Conservation (phyloP, 2,888 invertebrate species). For the Branchellion lobata region DNA sequence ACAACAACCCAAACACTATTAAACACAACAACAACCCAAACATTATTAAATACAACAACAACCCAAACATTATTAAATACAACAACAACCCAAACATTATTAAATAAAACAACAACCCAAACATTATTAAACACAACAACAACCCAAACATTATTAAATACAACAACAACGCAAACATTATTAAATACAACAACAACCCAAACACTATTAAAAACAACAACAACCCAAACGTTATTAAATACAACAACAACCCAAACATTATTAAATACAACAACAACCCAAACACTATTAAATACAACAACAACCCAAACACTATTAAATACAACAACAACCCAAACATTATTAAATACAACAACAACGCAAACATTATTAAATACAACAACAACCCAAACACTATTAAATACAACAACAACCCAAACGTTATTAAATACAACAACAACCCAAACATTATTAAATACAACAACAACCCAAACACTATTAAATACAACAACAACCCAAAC, state of each 20-base stretch:
- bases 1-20: neutral
- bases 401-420: constrained; percentile 23
- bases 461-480: constrained; percentile 78
- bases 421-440: constrained; percentile 18
- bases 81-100: constrained; percentile 17
- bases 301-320: neutral
- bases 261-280: constrained; percentile 19
- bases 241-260: neutral
- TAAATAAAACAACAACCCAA: neutral
- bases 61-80: neutral
- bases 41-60: neutral
- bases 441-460: neutral
- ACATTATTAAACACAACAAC: neutral
- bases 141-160: neutral
- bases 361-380: neutral
- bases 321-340: neutral
- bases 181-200: neutral
- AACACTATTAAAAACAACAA: neutral
- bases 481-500: neutral
- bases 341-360: neutral
- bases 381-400: constrained; percentile 7
- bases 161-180: constrained; percentile 4
- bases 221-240: neutral
- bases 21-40: neutral
- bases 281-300: neutral